Evolutionary conservation across 1,140 invertebrate genomes (phyloP), one percentile per base, ranked within the genome.

Genomic region (Habropoda laboriosa): DNA sequence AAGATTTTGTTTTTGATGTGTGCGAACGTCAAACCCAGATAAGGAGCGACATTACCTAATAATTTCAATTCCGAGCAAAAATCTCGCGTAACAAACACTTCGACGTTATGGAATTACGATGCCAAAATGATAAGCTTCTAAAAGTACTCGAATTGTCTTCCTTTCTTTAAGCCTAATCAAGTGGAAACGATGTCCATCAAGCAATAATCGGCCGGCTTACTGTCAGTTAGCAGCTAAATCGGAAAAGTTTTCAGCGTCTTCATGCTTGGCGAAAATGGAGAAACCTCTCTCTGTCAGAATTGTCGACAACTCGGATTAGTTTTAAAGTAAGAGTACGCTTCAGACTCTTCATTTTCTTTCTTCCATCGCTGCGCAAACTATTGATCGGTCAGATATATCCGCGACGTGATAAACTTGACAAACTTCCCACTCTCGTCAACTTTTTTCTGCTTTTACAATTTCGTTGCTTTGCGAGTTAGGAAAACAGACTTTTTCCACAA

Each of bases 221-320:
- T 72, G 40, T 53, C 40, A 55, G 79, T 80, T 76, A 80, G 72
- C 60, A 73, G 79, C 61, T 75, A 80, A 75, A 80, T 80, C 79
- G 63, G 79, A 76, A 80, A 76, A 80, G 63, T 80, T 80, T 80
- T 21, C 8, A 24, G 35, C 40, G 21, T 45, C 61, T 30, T 67
- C 35, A 12, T 21, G 58, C 7, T 27, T 2, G n/a, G 24, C 30
- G 45, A 32, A 21, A 13, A 27, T 21, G 18, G 53, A 13, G 3
- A 40, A 51, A 32, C 40, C 45, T 45, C 64, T 51, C 57, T 30
- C 47, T 58, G 47, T 40, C 32, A 47, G 38, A 80, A 80, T 72
- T 80, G 72, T 76, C 63, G 40, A 53, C 72, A 80, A 80, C 72
- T 80, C 63, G 63, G 72, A 80, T 80, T 80, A 80, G 61, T 80